Percentiles rank a stretch among this genome's conserved stretches.
phyloP scores from a whole-genome alignment of 2,797 vertebrate genomes.

The Geotrypetes seraphini region DNA sequence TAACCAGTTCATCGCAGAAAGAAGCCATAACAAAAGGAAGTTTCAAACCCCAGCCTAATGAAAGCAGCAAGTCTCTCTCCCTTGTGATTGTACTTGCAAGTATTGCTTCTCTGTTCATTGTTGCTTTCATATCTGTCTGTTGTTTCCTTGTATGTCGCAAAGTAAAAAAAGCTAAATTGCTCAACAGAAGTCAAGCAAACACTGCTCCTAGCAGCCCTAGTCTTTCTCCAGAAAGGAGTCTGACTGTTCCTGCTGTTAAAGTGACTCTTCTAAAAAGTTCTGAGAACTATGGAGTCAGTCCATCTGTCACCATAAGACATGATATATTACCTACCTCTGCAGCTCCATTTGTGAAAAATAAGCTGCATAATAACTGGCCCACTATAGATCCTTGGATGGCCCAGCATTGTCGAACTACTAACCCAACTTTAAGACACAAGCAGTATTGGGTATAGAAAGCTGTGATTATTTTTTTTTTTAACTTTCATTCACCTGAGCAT shows the following conservation, averaged over 20 bases:
- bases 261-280: conserved; percentile 64
- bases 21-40: conserved; percentile 38
- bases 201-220: conserved; percentile 19
- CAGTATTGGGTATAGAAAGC: conserved; percentile 80
- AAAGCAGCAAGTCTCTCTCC: conserved; percentile 48
- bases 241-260: conserved; percentile 61
- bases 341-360: conserved; percentile 24
- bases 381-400: conserved; percentile 54
- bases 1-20: conserved; percentile 29
- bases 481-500: background rate
- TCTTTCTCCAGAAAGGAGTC: conserved; percentile 45
- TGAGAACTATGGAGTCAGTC: conserved; percentile 32
- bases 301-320: conserved; percentile 23
- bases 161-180: conserved; percentile 49
- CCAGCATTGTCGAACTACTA: conserved; percentile 57
- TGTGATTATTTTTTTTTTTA: background rate
- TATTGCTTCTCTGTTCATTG: conserved; percentile 56
- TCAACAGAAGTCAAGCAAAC: conserved; percentile 15
- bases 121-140: conserved; percentile 48
- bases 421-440: conserved; percentile 62
- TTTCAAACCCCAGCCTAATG: conserved; percentile 45
- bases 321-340: conserved; percentile 14
- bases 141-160: conserved; percentile 52
- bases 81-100: conserved; percentile 54
- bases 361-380: conserved; percentile 53